Conservation (phyloP, 2,888 invertebrate species). For the Lasioglossum pauxillum region DNA sequence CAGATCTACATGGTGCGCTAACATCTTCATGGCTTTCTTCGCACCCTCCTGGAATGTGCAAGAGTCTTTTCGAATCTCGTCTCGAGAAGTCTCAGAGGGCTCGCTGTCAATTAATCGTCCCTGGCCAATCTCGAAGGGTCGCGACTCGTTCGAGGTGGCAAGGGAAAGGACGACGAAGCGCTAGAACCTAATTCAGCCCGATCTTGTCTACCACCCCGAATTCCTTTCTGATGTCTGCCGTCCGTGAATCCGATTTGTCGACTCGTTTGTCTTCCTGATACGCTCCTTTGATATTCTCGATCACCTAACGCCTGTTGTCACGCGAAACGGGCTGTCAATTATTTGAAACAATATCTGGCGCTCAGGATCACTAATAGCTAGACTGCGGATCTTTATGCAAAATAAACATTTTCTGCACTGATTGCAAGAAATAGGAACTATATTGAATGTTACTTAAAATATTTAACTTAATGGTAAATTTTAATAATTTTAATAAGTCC, state of each 20-base stretch:
- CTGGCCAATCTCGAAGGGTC: constrained; percentile 79
- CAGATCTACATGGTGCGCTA: constrained; percentile 43
- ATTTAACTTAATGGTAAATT: no score
- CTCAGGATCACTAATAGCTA: neutral
- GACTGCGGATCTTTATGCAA: no score
- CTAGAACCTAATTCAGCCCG: constrained; percentile 75
- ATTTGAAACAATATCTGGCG: neutral
- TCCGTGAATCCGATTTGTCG: constrained; percentile 79
- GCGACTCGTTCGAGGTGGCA: constrained; percentile 60
- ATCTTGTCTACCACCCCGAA: constrained; percentile 49
- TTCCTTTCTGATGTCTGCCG: constrained; percentile 70
- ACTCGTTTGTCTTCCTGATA: constrained; percentile 72
- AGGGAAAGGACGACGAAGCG: constrained; percentile 59
- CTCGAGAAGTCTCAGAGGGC: constrained; percentile 76
- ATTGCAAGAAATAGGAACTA: no score
- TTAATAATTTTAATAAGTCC: no score
- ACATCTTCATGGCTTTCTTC: constrained; percentile 64
- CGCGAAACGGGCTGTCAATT: neutral
- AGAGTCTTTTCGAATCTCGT: constrained; percentile 80
- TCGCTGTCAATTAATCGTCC: constrained; percentile 82
- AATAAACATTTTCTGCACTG: no score
- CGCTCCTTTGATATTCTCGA: constrained; percentile 34
- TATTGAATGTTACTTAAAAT: no score
- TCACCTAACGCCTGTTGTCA: neutral
- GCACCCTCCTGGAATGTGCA: constrained; percentile 74